Percentiles rank a stretch among this genome's conserved stretches.
These are phyloP conservation scores for Paedocypris sp. DNA, from an alignment of 2,113 vertebrate species.

Conservation along the genomic window DNA sequence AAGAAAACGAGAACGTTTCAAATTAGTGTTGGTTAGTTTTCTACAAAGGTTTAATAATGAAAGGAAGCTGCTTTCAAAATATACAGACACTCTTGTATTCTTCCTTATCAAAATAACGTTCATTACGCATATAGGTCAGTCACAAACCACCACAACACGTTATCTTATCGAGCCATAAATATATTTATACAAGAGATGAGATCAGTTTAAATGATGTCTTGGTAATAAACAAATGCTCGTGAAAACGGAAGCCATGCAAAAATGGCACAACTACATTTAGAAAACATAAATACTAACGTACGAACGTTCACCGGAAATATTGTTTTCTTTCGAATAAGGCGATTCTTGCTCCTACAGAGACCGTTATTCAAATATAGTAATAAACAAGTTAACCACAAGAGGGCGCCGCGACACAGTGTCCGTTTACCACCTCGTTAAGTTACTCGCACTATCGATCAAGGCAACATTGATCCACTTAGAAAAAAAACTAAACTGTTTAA, in stretches of 20 bases:
- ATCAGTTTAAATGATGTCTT: constrained; percentile 46
- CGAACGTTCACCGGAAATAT: constrained; percentile 33
- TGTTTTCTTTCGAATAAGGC: constrained; percentile 40
- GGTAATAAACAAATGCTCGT: constrained; percentile 15
- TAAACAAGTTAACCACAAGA: constrained; percentile 46
- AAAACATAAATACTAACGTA: constrained; percentile 54
- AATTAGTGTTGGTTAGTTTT: neutral
- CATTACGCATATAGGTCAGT: constrained; percentile 39
- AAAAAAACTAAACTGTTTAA: no score
- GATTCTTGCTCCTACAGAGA: constrained; percentile 24
- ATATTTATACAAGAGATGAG: constrained; percentile 45
- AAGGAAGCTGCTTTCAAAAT: constrained; percentile 29
- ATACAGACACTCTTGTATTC: constrained; percentile 34
- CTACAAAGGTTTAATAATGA: constrained; percentile 25
- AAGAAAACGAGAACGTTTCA: neutral
- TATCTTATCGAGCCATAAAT: constrained; percentile 68
- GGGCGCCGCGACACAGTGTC: constrained; percentile 22
- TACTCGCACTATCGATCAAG: no score
- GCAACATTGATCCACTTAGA: no score
- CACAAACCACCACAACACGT: constrained; percentile 58
- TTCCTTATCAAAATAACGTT: constrained; percentile 16
- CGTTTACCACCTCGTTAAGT: no score
- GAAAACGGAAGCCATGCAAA: constrained; percentile 36
- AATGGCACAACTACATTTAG: constrained; percentile 42
- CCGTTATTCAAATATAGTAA: constrained; percentile 32